Evolutionary conservation across 2,888 invertebrate species (phyloP).

Genomic region (Bembecia ichneumoniformis): DNA sequence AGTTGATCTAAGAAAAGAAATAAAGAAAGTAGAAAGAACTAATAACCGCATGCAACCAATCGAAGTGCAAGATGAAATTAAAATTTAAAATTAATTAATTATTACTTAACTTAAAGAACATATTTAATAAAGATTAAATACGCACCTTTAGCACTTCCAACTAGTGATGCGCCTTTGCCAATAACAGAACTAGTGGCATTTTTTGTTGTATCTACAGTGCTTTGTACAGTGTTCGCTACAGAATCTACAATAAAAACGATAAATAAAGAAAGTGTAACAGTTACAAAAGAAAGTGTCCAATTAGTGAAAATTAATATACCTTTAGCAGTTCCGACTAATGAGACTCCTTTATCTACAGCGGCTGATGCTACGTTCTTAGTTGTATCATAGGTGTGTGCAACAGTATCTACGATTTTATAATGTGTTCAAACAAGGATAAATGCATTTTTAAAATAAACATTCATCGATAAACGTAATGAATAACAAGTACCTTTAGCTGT

Average conservation of each 20-base stretch:
- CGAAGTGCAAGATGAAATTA: no score
- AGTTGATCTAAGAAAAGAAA: constrained; percentile 29
- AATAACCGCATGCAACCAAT: constrained; percentile 24
- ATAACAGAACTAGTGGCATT: constrained; percentile 55
- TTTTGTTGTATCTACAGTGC: constrained; percentile 53
- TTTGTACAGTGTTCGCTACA: constrained; percentile 35
- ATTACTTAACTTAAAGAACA: no score
- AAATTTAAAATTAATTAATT: no score
- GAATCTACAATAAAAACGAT: constrained; percentile 20
- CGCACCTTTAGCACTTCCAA: constrained; percentile 27
- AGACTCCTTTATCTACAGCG: constrained; percentile 21
- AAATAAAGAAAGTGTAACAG: constrained; percentile 2
- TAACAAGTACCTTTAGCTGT: constrained; percentile 25
- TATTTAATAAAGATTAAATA: no score
- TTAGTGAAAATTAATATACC: constrained; percentile 14
- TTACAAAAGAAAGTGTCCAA: constrained; percentile 1
- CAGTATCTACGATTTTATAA: constrained; percentile 5
- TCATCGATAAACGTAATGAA: no score
- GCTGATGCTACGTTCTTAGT: constrained; percentile 23
- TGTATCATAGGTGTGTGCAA: constrained; percentile 20
- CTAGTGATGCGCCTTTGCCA: constrained; percentile 44
- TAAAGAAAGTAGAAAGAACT: constrained; percentile 12
- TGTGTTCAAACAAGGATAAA: neutral
- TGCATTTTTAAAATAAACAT: neutral
- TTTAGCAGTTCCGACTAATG: constrained; percentile 23